Evolutionary conservation across 2,113 vertebrate species (phyloP), one percentile per base, ranked within the genome.

Genomic region (Elephas maximus): DNA sequence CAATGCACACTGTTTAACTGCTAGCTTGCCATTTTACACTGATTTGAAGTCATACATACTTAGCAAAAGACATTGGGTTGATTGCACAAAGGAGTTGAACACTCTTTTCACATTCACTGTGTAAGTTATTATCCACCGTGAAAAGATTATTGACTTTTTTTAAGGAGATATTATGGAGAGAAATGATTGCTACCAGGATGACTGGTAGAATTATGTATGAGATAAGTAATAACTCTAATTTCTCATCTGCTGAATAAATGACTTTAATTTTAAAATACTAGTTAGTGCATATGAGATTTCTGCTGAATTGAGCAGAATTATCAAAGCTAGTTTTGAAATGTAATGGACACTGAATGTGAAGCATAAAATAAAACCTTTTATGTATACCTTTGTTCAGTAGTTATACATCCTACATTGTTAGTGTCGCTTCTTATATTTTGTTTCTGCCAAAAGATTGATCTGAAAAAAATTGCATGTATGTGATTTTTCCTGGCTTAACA

Each of bases 81-180:
- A 94, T 94, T 98, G 91, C 90, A 92, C 90, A 96, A 94, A 97
- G 94, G 63, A 97, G 92, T 81, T 65, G 73, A 98, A 98, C 94
- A 90, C 28, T 97, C 91, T 97, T 97, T 96, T 93, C 95, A 98
- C 90, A 97, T 98, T 98, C 87, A 79, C 83, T 97, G 93, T 97
- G 77, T 97, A 97, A 93, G 92, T 98, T 99, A 99, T 99, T 99
- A 98, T 98, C 97, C 98, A 97, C 97, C 98, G 97, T 98, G 98
- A 97, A 98, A 98, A 98, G 97, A 98, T 98, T 99, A 98, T 98
- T 99, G 98, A 99, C 98, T 98, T 98, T 97, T 97, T 97, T 97
- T 62, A 97, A 98, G 89, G 74, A 86, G 92, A 98, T 97, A 95
- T 97, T 96, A 97, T 80, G 63, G 88, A 97, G 91, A 91, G 85